Base-by-base conservation (phyloP, 2,113 vertebrate genomes). In the Amblyopsis rosae region DNA sequence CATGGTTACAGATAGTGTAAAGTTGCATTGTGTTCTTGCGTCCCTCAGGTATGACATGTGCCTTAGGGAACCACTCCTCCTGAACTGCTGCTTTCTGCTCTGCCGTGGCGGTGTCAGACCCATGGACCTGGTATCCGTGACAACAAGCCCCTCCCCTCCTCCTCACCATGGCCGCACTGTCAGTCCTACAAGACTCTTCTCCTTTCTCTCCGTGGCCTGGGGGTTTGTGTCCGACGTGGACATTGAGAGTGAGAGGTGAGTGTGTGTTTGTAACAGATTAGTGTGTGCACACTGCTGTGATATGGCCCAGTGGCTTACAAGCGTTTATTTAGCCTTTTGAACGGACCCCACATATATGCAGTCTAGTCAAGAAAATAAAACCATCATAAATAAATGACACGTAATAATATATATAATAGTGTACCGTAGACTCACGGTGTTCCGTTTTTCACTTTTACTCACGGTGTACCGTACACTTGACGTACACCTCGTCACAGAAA, bases 211-310 rank as follows among this genome's bases (percentile, higher is more conserved):
- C 11, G 94, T 98, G 72, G 96, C 96, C 73, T 97, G 96, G 96
- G 96, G 96, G 46, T 94, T 98, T 57, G 93, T 98, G 70, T 96
- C 96, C 0, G 96, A 98, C 2, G 96, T 97, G 63, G 96, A 98
- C 78, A 95, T 96, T 4, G 96, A 96, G 76, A 98, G 95, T 9
- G 96, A 98, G 82, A 93, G 94, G 90, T 91, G 63, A 76, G 10
- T 66, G 13, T 59, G 50, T n/a, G n/a, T n/a, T n/a, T n/a, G n/a
- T n/a, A n/a, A n/a, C n/a, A n/a, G n/a, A n/a, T n/a, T n/a, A n/a
- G n/a, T 62, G 9, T 12, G 9, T 47, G 53, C 9, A 17, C 9
- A 19, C 26, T 13, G 9, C 10, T 10, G 4, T 26, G 32, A 2
- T 33, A 33, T 3, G 16, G 26, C 9, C 17, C 26, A 33, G n/a